phyloP scores from a whole-genome alignment of 35 echinoderm and acorn worm species.

The Chiridota heheva region DNA sequence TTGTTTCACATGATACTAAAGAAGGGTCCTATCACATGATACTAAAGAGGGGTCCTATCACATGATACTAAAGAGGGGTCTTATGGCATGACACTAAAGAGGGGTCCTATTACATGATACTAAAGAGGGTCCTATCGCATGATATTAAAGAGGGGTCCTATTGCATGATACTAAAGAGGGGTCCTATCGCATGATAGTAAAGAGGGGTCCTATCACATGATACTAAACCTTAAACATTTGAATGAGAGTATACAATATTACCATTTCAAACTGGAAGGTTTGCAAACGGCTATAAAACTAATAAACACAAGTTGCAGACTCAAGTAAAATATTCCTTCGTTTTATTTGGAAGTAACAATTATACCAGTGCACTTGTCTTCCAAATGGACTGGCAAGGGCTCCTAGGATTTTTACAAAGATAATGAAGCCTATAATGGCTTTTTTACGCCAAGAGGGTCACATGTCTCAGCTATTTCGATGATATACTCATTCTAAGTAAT shows the following conservation, averaged over 20 bases:
- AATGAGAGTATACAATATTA: not conserved
- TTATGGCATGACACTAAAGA: constrained; percentile 14
- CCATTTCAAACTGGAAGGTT: constrained; percentile 3
- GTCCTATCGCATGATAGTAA: constrained; percentile 2
- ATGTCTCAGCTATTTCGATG: too few relatives aligned
- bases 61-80: constrained; percentile 22
- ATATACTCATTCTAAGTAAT: too few relatives aligned
- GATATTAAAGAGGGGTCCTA: constrained; percentile 5
- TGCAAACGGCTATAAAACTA: not conserved
- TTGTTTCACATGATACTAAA: too few relatives aligned
- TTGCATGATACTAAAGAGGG: constrained; percentile 15
- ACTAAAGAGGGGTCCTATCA: not conserved
- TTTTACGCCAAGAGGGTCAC: too few relatives aligned
- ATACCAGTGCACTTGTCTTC: not conserved
- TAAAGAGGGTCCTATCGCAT: too few relatives aligned
- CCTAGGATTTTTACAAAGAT: not conserved
- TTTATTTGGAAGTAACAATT: not conserved
- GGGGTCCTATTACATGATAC: not conserved
- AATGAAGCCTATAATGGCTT: too few relatives aligned
- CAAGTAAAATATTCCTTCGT: not conserved
- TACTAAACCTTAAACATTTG: not conserved
- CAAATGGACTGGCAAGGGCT: not conserved
- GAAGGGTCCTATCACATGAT: constrained; percentile 2
- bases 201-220: not conserved
- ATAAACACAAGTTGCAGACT: not conserved